Evolutionary conservation across 1,140 invertebrate genomes (phyloP).

Genomic region (Drosophila oshimai): DNA sequence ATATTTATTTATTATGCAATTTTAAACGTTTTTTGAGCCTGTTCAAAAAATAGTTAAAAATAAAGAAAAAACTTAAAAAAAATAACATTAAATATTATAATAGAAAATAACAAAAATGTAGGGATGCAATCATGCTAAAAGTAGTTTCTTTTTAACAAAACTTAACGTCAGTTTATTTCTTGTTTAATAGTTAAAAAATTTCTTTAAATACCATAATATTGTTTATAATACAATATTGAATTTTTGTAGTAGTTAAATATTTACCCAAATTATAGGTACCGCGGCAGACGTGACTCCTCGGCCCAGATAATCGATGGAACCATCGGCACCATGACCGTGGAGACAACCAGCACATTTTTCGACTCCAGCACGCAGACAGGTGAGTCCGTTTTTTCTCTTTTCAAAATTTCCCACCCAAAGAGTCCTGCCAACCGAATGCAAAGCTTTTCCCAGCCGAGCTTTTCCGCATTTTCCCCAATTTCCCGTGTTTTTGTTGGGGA

Average conservation of each 20-base stretch:
- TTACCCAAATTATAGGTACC: constrained; percentile 84
- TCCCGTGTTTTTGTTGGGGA: constrained; percentile 1
- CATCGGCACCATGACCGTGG: constrained; percentile 95
- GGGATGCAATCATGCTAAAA: too few relatives aligned
- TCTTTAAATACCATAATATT: too few relatives aligned
- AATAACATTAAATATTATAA: too few relatives aligned
- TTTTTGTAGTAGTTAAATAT: too few relatives aligned
- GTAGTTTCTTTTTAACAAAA: too few relatives aligned
- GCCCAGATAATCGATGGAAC: constrained; percentile 96
- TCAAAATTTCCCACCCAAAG: neutral
- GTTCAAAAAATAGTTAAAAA: too few relatives aligned
- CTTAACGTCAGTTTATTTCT: too few relatives aligned
- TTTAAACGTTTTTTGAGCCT: too few relatives aligned
- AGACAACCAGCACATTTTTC: constrained; percentile 95
- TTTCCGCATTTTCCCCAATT: neutral
- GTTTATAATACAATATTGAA: neutral
- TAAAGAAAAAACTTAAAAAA: too few relatives aligned
- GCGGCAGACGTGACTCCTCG: constrained; percentile 92
- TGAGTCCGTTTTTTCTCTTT: constrained; percentile 83
- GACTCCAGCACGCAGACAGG: constrained; percentile 96
- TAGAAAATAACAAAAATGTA: too few relatives aligned
- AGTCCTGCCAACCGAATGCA: constrained; percentile 11
- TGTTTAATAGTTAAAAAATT: too few relatives aligned
- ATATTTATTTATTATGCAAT: too few relatives aligned
- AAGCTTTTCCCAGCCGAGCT: neutral